These are phyloP conservation scores for Drosophila arizonae DNA, from an alignment of 1,140 invertebrate genomes.

Conservation along the genomic window DNA sequence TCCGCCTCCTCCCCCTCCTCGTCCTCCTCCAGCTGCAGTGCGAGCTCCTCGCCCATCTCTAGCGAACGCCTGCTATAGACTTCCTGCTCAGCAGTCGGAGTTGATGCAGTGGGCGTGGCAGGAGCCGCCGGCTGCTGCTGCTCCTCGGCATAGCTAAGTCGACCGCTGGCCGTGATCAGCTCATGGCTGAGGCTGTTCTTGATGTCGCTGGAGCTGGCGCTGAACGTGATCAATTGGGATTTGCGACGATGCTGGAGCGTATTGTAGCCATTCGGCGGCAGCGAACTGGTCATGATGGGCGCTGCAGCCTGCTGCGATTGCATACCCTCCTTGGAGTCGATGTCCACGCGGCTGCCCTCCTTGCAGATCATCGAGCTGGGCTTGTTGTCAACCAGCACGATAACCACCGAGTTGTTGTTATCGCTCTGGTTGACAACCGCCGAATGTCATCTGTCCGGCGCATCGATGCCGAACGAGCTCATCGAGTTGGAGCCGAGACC, in stretches of 20 bases:
- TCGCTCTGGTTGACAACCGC: slow-evolving; percentile 81
- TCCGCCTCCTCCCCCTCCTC: slow-evolving; percentile 47
- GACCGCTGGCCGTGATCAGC: slow-evolving; percentile 57
- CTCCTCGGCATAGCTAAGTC: slow-evolving; percentile 74
- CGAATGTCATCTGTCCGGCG: slow-evolving; percentile 82
- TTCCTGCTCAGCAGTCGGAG: slow-evolving; percentile 53
- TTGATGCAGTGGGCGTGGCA: not conserved
- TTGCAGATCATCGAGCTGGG: slow-evolving; percentile 82
- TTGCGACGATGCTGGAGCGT: slow-evolving; percentile 76
- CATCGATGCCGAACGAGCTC: slow-evolving; percentile 63
- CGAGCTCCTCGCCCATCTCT: slow-evolving; percentile 76
- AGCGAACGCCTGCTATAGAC: slow-evolving; percentile 72
- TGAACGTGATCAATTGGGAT: slow-evolving; percentile 79
- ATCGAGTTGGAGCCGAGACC: slow-evolving; percentile 59
- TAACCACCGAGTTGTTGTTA: slow-evolving; percentile 82
- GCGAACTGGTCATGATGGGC: slow-evolving; percentile 28
- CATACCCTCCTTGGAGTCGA: slow-evolving; percentile 46
- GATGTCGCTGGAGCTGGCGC: slow-evolving; percentile 79
- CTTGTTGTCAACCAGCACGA: slow-evolving; percentile 82
- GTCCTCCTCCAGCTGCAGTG: slow-evolving; percentile 48
- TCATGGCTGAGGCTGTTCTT: slow-evolving; percentile 82
- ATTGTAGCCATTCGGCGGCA: slow-evolving; percentile 58
- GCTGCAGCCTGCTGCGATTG: slow-evolving; percentile 29
- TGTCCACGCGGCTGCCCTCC: slow-evolving; percentile 72
- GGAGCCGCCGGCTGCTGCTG: slow-evolving; percentile 51